Conservation (phyloP, 2,888 invertebrate species). For the Dimorphilus gyrociliatus region DNA sequence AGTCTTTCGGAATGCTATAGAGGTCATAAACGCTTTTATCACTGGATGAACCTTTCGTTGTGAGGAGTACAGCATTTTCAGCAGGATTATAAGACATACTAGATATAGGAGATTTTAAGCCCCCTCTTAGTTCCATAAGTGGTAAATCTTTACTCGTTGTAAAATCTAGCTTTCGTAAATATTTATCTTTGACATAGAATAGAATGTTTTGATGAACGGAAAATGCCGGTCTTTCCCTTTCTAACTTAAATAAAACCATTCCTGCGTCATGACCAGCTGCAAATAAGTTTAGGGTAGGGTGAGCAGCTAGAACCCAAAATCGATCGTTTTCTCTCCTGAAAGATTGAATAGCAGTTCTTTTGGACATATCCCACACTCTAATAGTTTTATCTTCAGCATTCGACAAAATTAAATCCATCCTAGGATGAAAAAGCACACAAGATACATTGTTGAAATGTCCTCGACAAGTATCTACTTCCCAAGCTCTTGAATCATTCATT, state of each 20-base stretch:
- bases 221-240: slow-evolving; percentile 85
- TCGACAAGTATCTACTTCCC: slow-evolving; percentile 97
- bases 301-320: slow-evolving; percentile 91
- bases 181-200: slow-evolving; percentile 86
- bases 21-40: slow-evolving; percentile 88
- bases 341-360: slow-evolving; percentile 29
- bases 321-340: slow-evolving; percentile 75
- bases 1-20: slow-evolving; percentile 63
- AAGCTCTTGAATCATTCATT: slow-evolving; percentile 79
- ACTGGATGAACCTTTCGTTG: too few species aligned
- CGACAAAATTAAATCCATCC: slow-evolving; percentile 82
- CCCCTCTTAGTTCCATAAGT: too few species aligned
- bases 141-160: too few species aligned
- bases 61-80: slow-evolving; percentile 78
- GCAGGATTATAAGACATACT: slow-evolving; percentile 95
- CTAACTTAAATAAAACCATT: slow-evolving; percentile 70
- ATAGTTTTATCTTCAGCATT: slow-evolving; percentile 95
- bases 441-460: slow-evolving; percentile 99
- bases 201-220: slow-evolving; percentile 77
- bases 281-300: slow-evolving; percentile 83
- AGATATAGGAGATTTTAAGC: slow-evolving; percentile 23
- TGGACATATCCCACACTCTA: slow-evolving; percentile 83
- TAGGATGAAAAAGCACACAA: slow-evolving; percentile 86
- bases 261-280: slow-evolving; percentile 95
- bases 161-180: slow-evolving; percentile 74